Evolutionary conservation across 2,113 vertebrate species (phyloP).

Genomic region (Neolamprologus variostigma): DNA sequence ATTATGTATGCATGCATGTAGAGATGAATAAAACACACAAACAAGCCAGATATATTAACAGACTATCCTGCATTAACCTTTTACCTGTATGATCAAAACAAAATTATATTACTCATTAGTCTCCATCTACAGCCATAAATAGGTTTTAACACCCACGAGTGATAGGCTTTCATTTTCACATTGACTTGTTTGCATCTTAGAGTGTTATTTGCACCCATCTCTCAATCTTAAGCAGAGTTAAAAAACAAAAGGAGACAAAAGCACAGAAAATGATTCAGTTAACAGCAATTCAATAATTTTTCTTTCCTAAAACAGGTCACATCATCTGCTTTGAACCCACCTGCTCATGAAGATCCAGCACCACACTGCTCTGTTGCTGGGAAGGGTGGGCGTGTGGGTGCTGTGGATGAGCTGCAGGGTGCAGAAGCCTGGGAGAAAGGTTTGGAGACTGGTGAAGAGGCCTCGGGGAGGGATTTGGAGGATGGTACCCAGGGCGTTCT

Average conservation of each 20-base stretch:
- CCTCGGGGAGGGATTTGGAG: constrained; percentile 86
- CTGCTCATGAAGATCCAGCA: constrained; percentile 97
- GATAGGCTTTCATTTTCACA: background rate
- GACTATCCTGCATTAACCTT: background rate
- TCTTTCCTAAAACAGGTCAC: background rate
- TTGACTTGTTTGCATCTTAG: background rate
- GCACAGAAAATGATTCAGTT: background rate
- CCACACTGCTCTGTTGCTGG: constrained; percentile 85
- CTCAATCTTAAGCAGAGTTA: background rate
- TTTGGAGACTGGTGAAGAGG: constrained; percentile 77
- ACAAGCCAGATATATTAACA: background rate
- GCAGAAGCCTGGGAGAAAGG: constrained; percentile 64
- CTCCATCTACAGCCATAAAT: background rate
- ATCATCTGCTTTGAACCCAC: constrained; percentile 49
- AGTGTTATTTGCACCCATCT: background rate
- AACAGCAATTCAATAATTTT: background rate
- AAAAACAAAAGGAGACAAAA: background rate
- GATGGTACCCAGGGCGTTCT: constrained; percentile 89
- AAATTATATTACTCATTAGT: background rate
- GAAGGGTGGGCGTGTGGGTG: constrained; percentile 59
- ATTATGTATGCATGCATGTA: background rate
- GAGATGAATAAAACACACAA: background rate
- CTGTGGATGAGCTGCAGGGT: constrained; percentile 53
- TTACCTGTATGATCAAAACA: background rate
- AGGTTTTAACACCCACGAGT: background rate